Evolutionary conservation across 1,140 invertebrate species (phyloP), one percentile per base, ranked within the genome.

Genomic region (Araneus ventricosus): DNA sequence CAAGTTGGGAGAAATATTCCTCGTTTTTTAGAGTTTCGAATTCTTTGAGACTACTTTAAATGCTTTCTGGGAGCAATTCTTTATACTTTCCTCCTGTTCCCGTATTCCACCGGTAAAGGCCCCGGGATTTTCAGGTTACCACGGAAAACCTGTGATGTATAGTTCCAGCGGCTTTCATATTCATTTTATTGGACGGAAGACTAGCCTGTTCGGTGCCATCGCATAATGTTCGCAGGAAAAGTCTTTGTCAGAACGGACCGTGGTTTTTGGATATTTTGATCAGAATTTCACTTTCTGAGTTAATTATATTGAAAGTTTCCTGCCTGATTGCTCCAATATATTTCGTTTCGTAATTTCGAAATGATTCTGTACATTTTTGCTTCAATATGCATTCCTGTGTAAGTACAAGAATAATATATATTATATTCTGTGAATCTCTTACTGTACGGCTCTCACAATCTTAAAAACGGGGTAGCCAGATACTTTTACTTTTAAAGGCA

Each of bases 11-110:
- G 37, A 59, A 80, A 90, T 90, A 90, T 90, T 90, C 88, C 34
- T 57, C 45, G 52, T 88, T 88, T 82, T 52, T 52, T 45, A 41
- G 75, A 90, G 70, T 80, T 90, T 90, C 70, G 88, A 90, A 90
- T 90, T 90, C 88, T 90, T 80, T 52, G 70, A 30, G 67, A 80
- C 88, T 80, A 90, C 75, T 90, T 90, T 90, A 90, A 90, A 90
- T 90, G 88, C 88, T 90, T 80, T 67, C 59, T 24, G 67, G 88
- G 70, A 52, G 75, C 88, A 52, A 90, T 90, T 90, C 75, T 90
- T 90, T 90, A 90, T 90, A 61, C 88, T 90, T 90, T 80, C 41
- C 45, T 1, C 41, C 82, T 57, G 37, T 84, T 57, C 82, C 87
- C 39, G 87, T 70, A 75, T 88, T 88, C 67, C 63, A 24, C 34